Evolutionary conservation across 2,797 vertebrate species (phyloP).

Genomic region (Xerus rutilus): DNA sequence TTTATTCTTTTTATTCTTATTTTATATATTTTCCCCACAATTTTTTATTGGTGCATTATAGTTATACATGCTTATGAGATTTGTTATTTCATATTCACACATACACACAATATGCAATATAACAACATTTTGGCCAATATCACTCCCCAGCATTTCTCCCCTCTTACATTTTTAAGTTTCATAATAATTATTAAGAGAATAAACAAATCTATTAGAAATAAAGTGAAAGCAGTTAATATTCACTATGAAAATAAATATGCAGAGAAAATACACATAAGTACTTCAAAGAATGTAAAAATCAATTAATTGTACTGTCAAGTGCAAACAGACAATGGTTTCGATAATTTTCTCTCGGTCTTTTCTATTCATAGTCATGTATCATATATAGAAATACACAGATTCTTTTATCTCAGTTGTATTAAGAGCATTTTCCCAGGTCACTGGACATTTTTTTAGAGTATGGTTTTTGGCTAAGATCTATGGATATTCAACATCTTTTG

Average conservation of each 20-base stretch:
- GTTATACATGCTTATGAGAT: too few relatives aligned
- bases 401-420: background rate
- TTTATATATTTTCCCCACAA: too few relatives aligned
- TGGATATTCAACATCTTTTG: background rate
- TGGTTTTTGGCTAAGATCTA: background rate
- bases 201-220: constrained; percentile 38
- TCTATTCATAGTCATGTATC: background rate
- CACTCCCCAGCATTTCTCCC: too few relatives aligned
- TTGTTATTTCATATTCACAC: too few relatives aligned
- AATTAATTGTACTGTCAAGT: background rate
- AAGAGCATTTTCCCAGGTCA: constrained; percentile 13
- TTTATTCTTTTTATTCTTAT: background rate
- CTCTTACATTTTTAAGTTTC: constrained; percentile 32
- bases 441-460: background rate
- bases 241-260: background rate
- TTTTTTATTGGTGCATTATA: too few relatives aligned
- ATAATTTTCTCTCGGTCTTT: background rate
- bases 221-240: background rate
- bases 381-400: background rate
- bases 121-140: too few relatives aligned
- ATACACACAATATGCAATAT: too few relatives aligned
- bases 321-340: background rate
- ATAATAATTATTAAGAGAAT: constrained; percentile 15
- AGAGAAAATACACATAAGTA: background rate
- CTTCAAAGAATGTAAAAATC: constrained; percentile 31